These are phyloP conservation scores for Hippopotamus amphibius DNA, from an alignment of 2,113 vertebrate species.

Conservation along the genomic window DNA sequence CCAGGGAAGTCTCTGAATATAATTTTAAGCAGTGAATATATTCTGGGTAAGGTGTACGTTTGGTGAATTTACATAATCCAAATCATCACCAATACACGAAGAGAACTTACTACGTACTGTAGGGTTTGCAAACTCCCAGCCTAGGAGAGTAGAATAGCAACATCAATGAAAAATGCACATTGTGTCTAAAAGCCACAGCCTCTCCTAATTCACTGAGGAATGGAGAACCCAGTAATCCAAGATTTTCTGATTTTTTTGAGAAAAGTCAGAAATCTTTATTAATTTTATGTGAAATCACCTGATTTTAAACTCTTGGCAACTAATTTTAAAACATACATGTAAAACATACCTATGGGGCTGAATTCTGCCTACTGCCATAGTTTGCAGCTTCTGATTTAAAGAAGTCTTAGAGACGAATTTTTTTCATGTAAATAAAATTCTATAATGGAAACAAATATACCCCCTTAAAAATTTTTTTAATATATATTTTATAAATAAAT, in stretches of 20 bases:
- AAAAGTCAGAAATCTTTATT: neutral
- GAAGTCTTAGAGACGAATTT: neutral
- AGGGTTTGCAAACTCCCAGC: neutral
- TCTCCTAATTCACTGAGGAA: neutral
- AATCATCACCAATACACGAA: neutral
- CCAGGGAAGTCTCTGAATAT: neutral
- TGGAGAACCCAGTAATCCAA: neutral
- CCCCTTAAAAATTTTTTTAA: neutral
- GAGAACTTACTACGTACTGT: neutral
- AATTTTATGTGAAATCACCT: neutral
- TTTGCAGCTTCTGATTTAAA: conserved; percentile 49
- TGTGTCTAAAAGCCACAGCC: neutral
- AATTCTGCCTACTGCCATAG: neutral
- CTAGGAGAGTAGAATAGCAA: neutral
- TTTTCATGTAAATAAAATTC: conserved; percentile 36
- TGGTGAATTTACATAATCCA: neutral
- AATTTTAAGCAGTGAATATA: neutral
- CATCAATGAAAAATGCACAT: neutral
- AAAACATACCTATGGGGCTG: neutral
- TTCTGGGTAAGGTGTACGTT: neutral
- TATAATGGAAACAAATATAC: neutral
- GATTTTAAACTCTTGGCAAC: conserved; percentile 44
- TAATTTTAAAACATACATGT: conserved; percentile 6
- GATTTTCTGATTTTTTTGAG: neutral
- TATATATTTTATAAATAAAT: neutral